Base-by-base conservation (phyloP, 1,140 invertebrate species). In the Drosophila lowei region DNA sequence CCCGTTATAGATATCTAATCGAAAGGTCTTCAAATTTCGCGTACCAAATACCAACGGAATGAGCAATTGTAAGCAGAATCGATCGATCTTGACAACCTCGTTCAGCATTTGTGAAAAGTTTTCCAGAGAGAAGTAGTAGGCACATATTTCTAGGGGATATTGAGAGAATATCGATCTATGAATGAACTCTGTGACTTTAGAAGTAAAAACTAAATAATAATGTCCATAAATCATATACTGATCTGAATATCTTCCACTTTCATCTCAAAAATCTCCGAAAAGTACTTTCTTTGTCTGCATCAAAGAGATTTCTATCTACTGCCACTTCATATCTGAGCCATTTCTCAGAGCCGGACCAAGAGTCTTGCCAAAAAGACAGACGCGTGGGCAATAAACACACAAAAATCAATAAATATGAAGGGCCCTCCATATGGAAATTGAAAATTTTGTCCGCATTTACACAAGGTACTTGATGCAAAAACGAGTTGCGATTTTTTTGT, bases 1-100 rank as follows among this genome's bases (percentile, higher is more conserved):
- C 56, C 52, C 28, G 9, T 28, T 50, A 13, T 13, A 2, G 11
- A 11, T 84, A 84, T 85, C 77, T 84, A 61, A 84, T 84, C 79
- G 44, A 62, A 66, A 58, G 34, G 66, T 46, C 44, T 44, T 59
- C 52, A 43, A 59, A 58, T 56, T 79, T 76, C 67, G 76, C 77
- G 63, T 68, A 65, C 59, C 60, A 54, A 64, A 74, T 77, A 64
- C 50, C 55, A 54, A 49, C 23, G 13, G 46, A 66, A 58, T 72
- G 58, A 72, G 28, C 34, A 61, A 56, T 59, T 5, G 28, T 6
- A 21, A 46, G 7, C 11, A 30, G 34, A 62, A 62, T 56, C 16
- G 15, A 28, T 28, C 54, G 34, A 38, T 38, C 11, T 38, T 38
- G 34, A 38, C 34, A 38, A 13, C 34, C 1, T 5, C 2, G 1